Evolutionary conservation across 2,113 vertebrate species (phyloP), one percentile per base, ranked within the genome.

Genomic region (Hippopotamus amphibius): DNA sequence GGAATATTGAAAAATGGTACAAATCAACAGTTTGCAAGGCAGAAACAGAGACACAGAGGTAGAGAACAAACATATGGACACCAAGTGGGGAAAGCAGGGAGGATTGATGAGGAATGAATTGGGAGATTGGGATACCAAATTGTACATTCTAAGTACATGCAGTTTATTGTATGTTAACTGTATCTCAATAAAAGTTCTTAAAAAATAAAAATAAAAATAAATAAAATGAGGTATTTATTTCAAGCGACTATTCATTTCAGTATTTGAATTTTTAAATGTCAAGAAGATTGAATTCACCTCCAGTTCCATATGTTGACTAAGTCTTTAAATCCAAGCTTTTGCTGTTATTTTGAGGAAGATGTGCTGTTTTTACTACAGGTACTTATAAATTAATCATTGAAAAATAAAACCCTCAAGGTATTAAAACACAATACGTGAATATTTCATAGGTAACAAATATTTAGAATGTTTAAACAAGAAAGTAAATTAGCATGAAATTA

Each of bases 391-490:
- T 87, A 82, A 92, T 96, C 66, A 69, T 90, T 93, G n/a, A n/a
- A 97, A 76, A 96, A 93, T 96, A 76, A 93, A 96, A 68, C 41
- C 57, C 76, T 59, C 79, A 72, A 98, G 69, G 55, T 93, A 95
- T 92, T 94, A 95, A 95, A 96, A 82, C 24, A 84, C 41, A 66
- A 89, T 81, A 46, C 63, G 82, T 87, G 53, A 95, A 96, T 97
- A 96, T 95, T 97, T 96, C 91, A 83, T 92, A 97, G 72, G 57
- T 37, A 96, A 48, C 90, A 96, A 95, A 97, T 97, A 96, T 93
- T 96, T 98, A 93, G 71, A 92, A 85, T 95, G 74, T 89, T 97
- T 93, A 81, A 97, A 96, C 71, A 90, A 92, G 93, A 43, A 90
- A 88, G 85, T 90, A 84, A 90, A 96, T 96, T 82, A 90, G 93